Evolutionary conservation across 2,113 vertebrate species (phyloP).

Genomic region (Brienomyrus brachyistius): DNA sequence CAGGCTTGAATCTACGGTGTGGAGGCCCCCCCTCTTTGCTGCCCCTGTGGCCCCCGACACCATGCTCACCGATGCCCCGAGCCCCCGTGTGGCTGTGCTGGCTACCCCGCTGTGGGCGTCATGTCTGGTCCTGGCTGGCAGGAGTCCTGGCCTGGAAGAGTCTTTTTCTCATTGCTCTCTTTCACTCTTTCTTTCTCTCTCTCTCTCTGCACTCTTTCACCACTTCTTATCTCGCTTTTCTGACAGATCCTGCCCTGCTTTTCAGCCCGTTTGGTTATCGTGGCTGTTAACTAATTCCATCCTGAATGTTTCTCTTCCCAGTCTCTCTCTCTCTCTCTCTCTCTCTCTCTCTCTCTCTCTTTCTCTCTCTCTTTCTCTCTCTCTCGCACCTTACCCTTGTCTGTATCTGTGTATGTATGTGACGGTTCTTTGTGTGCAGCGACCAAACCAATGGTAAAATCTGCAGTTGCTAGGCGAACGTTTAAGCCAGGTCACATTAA

Average conservation of each 20-base stretch:
- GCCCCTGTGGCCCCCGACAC: constrained; percentile 4
- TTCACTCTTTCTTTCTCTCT: neutral
- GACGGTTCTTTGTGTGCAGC: constrained; percentile 18
- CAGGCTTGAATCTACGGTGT: constrained; percentile 29
- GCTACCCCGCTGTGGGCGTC: constrained; percentile 83
- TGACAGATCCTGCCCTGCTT: neutral
- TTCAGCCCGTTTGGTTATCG: constrained; percentile 12
- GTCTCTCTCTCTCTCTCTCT: constrained; percentile 3
- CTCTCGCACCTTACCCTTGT: neutral
- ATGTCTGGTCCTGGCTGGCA: constrained; percentile 88
- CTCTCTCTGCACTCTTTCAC: neutral
- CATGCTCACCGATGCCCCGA: constrained; percentile 16
- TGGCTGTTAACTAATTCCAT: neutral
- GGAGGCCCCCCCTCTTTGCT: constrained; percentile 28
- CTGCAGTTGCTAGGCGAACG: neutral
- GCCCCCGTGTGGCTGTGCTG: constrained; percentile 51
- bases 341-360: neutral
- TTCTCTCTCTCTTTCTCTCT: constrained; percentile 7
- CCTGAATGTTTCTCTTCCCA: constrained; percentile 2
- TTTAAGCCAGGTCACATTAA: neutral
- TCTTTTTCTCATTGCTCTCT: constrained; percentile 52
- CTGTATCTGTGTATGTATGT: neutral
- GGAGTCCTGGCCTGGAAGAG: constrained; percentile 80
- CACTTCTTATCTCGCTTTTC: neutral
- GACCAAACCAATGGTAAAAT: neutral